Percentiles rank a stretch among this genome's conserved stretches.
Evolutionary conservation across 2,113 vertebrate genomes (phyloP).

Genomic region (Catharus minimus): DNA sequence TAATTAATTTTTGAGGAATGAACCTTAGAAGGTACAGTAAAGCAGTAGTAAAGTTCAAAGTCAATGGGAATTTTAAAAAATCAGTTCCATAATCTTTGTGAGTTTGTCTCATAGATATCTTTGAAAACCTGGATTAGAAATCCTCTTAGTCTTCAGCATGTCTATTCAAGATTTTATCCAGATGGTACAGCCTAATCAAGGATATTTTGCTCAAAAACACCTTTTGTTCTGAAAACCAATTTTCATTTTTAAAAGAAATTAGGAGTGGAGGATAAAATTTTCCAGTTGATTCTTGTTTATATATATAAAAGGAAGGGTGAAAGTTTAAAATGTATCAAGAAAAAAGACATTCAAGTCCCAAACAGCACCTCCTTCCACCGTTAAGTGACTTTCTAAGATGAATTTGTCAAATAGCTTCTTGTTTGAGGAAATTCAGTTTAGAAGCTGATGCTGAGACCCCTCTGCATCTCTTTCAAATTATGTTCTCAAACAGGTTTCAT

Average conservation of each 20-base stretch:
- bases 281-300: neutral
- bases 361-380: accelerated
- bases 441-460: neutral
- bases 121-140: neutral
- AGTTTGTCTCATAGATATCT: neutral
- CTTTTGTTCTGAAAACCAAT: neutral
- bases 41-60: neutral
- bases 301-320: neutral
- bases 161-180: neutral
- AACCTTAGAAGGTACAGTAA: neutral
- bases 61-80: neutral
- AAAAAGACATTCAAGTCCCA: neutral
- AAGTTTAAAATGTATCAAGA: neutral
- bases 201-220: neutral
- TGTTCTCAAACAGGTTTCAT: neutral
- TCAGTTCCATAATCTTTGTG: neutral
- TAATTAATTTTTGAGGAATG: neutral
- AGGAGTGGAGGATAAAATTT: neutral
- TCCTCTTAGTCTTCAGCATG: neutral
- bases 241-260: neutral
- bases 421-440: neutral
- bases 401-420: neutral
- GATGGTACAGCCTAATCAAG: neutral
- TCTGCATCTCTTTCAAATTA: neutral
- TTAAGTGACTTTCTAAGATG: neutral